Evolutionary conservation across 2,113 vertebrate species (phyloP).

Genomic region (Pelobates fuscus): DNA sequence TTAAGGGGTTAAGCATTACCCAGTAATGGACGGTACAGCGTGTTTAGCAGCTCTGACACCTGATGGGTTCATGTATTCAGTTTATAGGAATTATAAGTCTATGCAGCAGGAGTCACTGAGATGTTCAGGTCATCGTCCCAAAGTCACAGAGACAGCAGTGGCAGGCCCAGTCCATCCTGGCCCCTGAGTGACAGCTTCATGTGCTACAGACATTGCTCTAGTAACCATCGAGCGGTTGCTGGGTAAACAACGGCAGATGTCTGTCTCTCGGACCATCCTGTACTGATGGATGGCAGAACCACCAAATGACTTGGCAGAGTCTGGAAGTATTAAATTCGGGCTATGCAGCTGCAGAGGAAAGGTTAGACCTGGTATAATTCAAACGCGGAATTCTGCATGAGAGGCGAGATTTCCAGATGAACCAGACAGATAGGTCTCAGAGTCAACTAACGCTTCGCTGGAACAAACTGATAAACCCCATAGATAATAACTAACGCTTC

Average conservation of each 20-base stretch:
- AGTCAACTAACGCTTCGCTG: too few species aligned
- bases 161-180: too few species aligned
- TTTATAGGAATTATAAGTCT: too few species aligned
- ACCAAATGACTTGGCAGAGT: slow-evolving; percentile 73
- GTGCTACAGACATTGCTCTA: slow-evolving; percentile 71
- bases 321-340: slow-evolving; percentile 79
- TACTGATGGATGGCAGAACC: slow-evolving; percentile 64
- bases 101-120: too few species aligned
- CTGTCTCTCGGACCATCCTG: slow-evolving; percentile 70
- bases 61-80: too few species aligned
- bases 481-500: too few species aligned
- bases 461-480: too few species aligned
- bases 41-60: too few species aligned
- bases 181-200: slow-evolving; percentile 82
- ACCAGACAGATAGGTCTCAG: not conserved
- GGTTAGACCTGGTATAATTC: slow-evolving; percentile 74
- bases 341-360: slow-evolving; percentile 75
- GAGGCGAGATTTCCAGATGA: not conserved
- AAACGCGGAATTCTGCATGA: slow-evolving; percentile 1
- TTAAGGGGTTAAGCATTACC: too few species aligned
- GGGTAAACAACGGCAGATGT: slow-evolving; percentile 83
- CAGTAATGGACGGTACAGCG: too few species aligned
- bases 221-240: slow-evolving; percentile 82
- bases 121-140: too few species aligned
- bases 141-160: too few species aligned